phyloP scores from a whole-genome alignment of 2,113 vertebrate species.

The Burhinus oedicnemus region DNA sequence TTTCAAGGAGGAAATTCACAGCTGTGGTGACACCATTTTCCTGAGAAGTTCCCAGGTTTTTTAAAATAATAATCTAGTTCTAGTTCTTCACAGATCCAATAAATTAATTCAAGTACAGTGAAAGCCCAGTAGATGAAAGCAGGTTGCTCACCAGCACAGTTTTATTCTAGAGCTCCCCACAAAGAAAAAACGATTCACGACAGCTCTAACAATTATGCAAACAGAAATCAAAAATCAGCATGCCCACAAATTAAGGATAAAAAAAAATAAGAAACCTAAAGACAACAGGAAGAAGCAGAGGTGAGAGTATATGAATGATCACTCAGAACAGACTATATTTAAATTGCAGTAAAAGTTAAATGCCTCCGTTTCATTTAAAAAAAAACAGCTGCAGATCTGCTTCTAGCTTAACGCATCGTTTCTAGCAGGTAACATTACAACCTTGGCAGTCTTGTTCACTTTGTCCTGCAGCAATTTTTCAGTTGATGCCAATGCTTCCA shows the following conservation, averaged over 20 bases:
- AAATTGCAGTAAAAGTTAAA: slow-evolving; percentile 80
- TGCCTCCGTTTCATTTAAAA: slow-evolving; percentile 53
- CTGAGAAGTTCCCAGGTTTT: neutral
- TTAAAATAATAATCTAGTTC: neutral
- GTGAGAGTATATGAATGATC: slow-evolving; percentile 60
- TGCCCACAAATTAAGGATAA: slow-evolving; percentile 51
- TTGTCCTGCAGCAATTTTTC: slow-evolving; percentile 99
- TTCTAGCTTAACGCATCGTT: slow-evolving; percentile 82
- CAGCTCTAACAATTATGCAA: slow-evolving; percentile 68
- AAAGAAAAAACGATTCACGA: neutral
- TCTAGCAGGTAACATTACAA: slow-evolving; percentile 89
- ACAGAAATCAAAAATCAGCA: slow-evolving; percentile 47
- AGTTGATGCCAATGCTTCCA: slow-evolving; percentile 99
- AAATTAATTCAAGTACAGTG: neutral
- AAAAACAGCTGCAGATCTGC: slow-evolving; percentile 84
- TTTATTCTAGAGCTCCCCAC: slow-evolving; percentile 13
- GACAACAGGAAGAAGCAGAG: slow-evolving; percentile 70
- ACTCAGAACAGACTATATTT: slow-evolving; percentile 64
- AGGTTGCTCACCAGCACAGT: neutral
- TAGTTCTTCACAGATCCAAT: neutral
- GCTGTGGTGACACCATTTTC: neutral
- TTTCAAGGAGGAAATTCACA: neutral
- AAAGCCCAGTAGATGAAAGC: slow-evolving; percentile 28
- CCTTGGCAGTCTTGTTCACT: slow-evolving; percentile 98
- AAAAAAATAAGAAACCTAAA: neutral